These are phyloP conservation scores for Coendou prehensilis DNA, from an alignment of 2,797 vertebrate species.

Conservation along the genomic window DNA sequence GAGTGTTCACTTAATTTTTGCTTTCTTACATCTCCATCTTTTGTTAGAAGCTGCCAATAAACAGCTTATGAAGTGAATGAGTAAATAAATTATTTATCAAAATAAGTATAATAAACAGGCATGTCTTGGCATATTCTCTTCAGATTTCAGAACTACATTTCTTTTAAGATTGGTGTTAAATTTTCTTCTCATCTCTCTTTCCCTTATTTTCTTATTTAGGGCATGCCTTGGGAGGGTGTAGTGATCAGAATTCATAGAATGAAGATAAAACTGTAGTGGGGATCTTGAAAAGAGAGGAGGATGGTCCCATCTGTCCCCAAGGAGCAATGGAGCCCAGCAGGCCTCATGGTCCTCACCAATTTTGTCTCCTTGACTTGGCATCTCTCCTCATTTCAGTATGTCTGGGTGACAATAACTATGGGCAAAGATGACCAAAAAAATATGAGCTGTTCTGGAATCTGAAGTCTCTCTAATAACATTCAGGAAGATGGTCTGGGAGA, in stretches of 20 bases:
- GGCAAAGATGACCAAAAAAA: background rate
- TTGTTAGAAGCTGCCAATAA: background rate
- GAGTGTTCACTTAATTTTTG: background rate
- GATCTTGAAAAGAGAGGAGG: background rate
- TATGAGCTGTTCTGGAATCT: background rate
- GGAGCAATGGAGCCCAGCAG: background rate
- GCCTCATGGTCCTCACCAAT: background rate
- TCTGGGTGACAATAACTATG: background rate
- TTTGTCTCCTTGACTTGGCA: background rate
- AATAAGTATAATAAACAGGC: background rate
- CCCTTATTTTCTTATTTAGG: background rate
- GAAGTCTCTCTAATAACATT: background rate
- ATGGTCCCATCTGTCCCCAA: too few species aligned
- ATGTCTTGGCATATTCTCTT: constrained; percentile 1
- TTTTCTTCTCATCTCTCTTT: background rate
- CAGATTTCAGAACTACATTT: background rate
- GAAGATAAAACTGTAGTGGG: background rate
- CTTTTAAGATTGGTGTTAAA: background rate
- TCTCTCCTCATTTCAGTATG: background rate
- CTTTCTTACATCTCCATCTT: constrained; percentile 4
- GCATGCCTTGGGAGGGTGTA: background rate
- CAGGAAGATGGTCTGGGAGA: background rate
- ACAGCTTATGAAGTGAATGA: background rate
- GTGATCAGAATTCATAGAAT: background rate
- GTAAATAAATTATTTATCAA: background rate